Conservation (phyloP, 2,113 vertebrate species). For the Corythaixoides concolor region DNA sequence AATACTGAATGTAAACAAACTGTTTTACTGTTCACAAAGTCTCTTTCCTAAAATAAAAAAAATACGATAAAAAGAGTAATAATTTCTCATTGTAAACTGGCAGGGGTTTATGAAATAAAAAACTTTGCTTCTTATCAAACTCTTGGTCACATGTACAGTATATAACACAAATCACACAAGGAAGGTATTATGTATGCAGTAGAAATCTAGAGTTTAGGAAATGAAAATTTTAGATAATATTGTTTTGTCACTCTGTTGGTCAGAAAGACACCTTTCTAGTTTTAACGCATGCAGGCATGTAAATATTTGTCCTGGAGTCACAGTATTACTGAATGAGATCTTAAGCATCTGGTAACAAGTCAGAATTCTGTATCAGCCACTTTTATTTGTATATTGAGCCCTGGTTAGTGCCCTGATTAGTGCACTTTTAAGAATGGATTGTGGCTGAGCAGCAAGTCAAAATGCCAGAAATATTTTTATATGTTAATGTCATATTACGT, state of each 20-base stretch:
- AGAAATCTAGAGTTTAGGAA: conserved; percentile 93
- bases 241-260: conserved; percentile 97
- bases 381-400: conserved; percentile 82
- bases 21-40: conserved; percentile 85
- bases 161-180: conserved; percentile 91
- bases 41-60: conserved; percentile 81
- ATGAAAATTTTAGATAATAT: conserved; percentile 86
- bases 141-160: conserved; percentile 95
- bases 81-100: conserved; percentile 77
- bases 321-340: conserved; percentile 99
- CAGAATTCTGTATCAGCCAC: conserved; percentile 75
- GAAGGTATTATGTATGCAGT: conserved; percentile 99
- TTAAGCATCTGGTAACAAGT: conserved; percentile 88
- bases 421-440: conserved; percentile 75
- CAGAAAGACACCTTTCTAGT: conserved; percentile 97
- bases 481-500: conserved; percentile 84
- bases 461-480: conserved; percentile 86
- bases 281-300: conserved; percentile 99
- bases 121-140: conserved; percentile 76
- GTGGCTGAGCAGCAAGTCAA: conserved; percentile 78
- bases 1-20: conserved; percentile 85
- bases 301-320: conserved; percentile 99
- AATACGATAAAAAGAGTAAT: conserved; percentile 67
- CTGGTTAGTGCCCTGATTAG: conserved; percentile 72
- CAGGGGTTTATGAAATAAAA: conserved; percentile 77